Conservation (phyloP, 2,888 invertebrate species). For the Corythucha ciliata region DNA sequence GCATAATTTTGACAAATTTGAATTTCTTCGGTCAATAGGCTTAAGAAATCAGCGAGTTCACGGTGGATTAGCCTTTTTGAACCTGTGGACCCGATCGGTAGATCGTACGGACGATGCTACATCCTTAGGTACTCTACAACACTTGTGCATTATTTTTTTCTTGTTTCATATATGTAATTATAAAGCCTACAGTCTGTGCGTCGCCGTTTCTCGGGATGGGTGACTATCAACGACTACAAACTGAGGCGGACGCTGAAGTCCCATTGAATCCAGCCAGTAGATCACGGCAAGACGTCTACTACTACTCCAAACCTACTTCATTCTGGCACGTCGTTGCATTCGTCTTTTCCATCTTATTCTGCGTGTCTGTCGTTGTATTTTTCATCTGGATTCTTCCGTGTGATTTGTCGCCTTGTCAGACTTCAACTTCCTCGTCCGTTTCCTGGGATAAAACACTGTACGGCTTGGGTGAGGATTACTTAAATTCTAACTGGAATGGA, state of each 20-base stretch:
- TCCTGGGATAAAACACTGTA: conserved; percentile 43
- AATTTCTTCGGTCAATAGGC: no score
- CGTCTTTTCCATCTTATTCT: conserved; percentile 58
- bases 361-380: conserved; percentile 58
- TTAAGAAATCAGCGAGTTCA: no score
- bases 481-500: neutral
- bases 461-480: conserved; percentile 40
- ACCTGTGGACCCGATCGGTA: no score
- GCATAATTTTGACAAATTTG: no score
- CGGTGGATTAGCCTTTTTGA: no score
- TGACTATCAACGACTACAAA: conserved; percentile 33
- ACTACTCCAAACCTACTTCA: conserved; percentile 52
- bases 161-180: no score
- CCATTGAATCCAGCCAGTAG: conserved; percentile 4
- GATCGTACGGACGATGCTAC: no score
- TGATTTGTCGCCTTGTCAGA: conserved; percentile 56
- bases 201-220: no score
- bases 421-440: conserved; percentile 36
- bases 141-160: no score
- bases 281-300: conserved; percentile 24
- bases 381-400: conserved; percentile 71
- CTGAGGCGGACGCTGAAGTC: conserved; percentile 27
- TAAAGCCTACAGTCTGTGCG: no score
- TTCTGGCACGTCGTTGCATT: conserved; percentile 58
- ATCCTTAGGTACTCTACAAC: no score